Evolutionary conservation across 2,888 invertebrate genomes (phyloP).

Genomic region (Metacarcinus magister): DNA sequence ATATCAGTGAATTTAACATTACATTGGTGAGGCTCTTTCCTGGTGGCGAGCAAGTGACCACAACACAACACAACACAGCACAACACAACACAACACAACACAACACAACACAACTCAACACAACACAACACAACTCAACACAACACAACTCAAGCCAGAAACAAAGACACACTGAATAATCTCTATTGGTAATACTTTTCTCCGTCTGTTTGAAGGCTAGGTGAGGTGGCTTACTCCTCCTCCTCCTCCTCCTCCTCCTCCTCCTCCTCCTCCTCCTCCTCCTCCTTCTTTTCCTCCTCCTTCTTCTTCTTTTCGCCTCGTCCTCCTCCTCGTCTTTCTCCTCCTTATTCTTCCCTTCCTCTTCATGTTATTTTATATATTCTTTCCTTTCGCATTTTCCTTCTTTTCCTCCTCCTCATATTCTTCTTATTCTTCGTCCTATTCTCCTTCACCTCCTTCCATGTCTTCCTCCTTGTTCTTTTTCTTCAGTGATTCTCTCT

Average conservation of each 20-base stretch:
- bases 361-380: neutral
- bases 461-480: neutral
- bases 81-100: neutral
- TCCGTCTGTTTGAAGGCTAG: neutral
- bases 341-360: neutral
- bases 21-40: slow-evolving; percentile 9
- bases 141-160: neutral
- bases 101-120: neutral
- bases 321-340: neutral
- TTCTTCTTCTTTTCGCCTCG: neutral
- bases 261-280: neutral
- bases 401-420: neutral
- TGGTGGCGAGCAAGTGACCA: neutral
- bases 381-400: neutral
- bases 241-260: neutral
- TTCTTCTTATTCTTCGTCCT: neutral
- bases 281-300: neutral
- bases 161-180: neutral
- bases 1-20: neutral
- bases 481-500: neutral
- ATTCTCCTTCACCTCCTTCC: neutral
- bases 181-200: neutral
- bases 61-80: neutral
- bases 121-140: neutral
- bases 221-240: neutral